Evolutionary conservation across 2,888 invertebrate species (phyloP), one percentile per base, ranked within the genome.

Genomic region (Hyalella azteca): DNA sequence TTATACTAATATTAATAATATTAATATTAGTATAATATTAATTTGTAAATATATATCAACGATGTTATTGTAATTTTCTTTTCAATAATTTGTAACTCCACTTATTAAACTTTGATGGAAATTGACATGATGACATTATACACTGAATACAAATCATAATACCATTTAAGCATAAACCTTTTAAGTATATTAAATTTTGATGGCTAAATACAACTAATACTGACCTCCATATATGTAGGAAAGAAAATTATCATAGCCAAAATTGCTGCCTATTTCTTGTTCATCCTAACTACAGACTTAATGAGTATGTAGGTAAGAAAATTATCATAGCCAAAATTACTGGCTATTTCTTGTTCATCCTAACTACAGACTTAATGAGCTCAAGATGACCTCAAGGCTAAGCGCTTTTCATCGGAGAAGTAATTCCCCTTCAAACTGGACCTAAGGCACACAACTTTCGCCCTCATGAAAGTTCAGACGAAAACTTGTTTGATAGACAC

Each of bases 401-500:
- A 54, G 22, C 54, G n/a, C 22, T 54, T 54, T 54, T 54, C 26
- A 54, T 29, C 26, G 54, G 9, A 29, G 29, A 29, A 54, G 29
- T 29, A 54, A 54, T 26, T 29, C 26, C 54, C 29, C 54, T 54
- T 13, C 29, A 26, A 26, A 54, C 54, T 54, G 54, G 54, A 54
- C 54, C 26, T 54, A 19, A 54, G 29, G 54, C 13, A 13, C 54
- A 22, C 29, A 54, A 54, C 54, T 54, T 54, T 26, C 11, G 54
- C 19, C 26, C 54, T 54, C 54, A 54, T 54, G 54, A 54, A 54
- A 54, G 54, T 54, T 54, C 54, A 54, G 26, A 19, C 54, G 54
- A n/a, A 54, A 49, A 54, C 26, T 54, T 54, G 54, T 54, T 54
- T 54, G 26, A 54, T 54, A 54, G 54, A 54, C 54, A 54, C 26